Conservation (phyloP, 2,888 invertebrate genomes). For the Tetranychus piercei region DNA sequence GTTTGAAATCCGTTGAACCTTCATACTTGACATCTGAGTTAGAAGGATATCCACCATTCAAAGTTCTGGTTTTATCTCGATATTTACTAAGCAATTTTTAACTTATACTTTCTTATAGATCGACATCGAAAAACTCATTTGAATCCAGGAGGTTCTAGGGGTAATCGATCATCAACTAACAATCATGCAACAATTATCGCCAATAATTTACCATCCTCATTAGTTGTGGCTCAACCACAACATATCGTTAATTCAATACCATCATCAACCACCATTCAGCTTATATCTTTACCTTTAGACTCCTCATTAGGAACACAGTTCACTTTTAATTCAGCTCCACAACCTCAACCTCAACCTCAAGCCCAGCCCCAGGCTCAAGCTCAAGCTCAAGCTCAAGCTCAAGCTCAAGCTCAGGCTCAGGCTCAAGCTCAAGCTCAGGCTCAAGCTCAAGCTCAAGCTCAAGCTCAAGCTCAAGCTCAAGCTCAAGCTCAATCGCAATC, state of each 20-base stretch:
- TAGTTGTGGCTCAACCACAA: conserved; percentile 6
- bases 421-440: too few species aligned
- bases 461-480: neutral
- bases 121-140: conserved; percentile 22
- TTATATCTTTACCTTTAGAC: conserved; percentile 19
- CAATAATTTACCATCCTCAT: neutral
- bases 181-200: conserved; percentile 8
- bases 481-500: too few species aligned
- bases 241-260: conserved; percentile 13
- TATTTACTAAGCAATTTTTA: neutral
- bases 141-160: conserved; percentile 15
- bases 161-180: conserved; percentile 12
- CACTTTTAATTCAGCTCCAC: neutral
- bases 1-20: neutral
- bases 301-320: neutral
- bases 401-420: too few species aligned
- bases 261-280: conserved; percentile 19
- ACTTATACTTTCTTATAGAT: conserved; percentile 12
- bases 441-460: too few species aligned
- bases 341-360: neutral
- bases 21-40: neutral
- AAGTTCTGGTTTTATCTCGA: neutral
- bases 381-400: neutral
- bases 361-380: too few species aligned
- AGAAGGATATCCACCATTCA: neutral